Evolutionary conservation across 2,888 invertebrate species (phyloP).

Genomic region (Lochmaea crataegi): DNA sequence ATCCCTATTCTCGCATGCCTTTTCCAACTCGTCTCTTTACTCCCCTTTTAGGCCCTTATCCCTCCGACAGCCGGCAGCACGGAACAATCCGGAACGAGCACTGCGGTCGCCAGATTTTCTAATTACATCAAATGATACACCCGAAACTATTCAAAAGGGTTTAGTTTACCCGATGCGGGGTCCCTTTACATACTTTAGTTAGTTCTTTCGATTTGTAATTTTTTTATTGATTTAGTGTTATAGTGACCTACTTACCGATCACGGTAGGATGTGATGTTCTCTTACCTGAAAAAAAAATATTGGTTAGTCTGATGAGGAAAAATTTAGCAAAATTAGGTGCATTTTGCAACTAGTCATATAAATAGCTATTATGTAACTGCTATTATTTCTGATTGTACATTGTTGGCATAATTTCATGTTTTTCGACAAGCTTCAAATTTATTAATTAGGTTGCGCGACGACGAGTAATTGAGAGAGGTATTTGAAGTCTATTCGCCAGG

Average conservation of each 20-base stretch:
- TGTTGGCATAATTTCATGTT: too few species aligned
- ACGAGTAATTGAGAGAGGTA: too few species aligned
- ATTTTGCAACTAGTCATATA: too few species aligned
- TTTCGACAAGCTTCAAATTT: too few species aligned
- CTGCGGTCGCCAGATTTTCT: slow-evolving; percentile 54
- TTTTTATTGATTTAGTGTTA: background rate
- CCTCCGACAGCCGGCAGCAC: slow-evolving; percentile 38
- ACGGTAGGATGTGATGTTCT: background rate
- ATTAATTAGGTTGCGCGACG: too few species aligned
- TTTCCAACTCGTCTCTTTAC: slow-evolving; percentile 7
- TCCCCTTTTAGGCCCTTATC: slow-evolving; percentile 16
- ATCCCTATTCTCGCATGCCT: slow-evolving; percentile 33
- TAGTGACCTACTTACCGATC: background rate
- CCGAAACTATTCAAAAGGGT: slow-evolving; percentile 50
- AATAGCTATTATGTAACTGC: too few species aligned
- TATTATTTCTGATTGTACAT: too few species aligned
- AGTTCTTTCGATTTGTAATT: background rate
- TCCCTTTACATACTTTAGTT: slow-evolving; percentile 2
- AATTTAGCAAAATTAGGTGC: too few species aligned
- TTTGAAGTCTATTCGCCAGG: too few species aligned
- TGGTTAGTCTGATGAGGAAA: background rate
- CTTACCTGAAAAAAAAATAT: background rate
- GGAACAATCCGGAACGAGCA: slow-evolving; percentile 47
- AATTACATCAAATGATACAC: slow-evolving; percentile 55
- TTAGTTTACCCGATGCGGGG: slow-evolving; percentile 14